Evolutionary conservation across 2,888 invertebrate species (phyloP), one percentile per base, ranked within the genome.

Genomic region (Hydrotaea diabolus): DNA sequence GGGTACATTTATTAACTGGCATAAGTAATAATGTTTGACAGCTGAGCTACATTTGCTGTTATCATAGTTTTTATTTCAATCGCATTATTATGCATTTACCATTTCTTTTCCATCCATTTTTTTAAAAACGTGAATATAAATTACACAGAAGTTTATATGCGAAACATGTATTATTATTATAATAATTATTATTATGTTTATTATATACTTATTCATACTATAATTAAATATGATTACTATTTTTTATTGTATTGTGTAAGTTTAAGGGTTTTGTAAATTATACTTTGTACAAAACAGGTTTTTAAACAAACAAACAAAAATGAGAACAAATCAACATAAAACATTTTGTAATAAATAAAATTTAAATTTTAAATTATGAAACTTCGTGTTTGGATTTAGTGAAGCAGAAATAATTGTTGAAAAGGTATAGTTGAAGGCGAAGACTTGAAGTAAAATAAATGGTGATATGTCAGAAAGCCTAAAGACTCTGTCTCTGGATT

Each of bases 191-290:
- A 55, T 57, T 78, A n/a, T n/a, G n/a, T n/a, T 79, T 64, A 75
- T 80, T 15, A 13, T 31, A 73, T 31, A 53, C 72, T 49, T 36
- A 39, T 19, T 71, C 59, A 31, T 23, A 59, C n/a, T n/a, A 43
- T 71, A 31, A 31, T 64, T 75, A 36, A 62, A 62, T 55, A 66
- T 31, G 11, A 17, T 73, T 73, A 74, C 74, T 57, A 78, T 80
- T 72, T 77, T n/a, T 82, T 77, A 71, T 77, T 39, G 62, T 82
- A 85, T 82, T 69, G 46, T 71, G 79, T 82, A 85, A 82, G 77
- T 74, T 85, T 80, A 85, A 85, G 82, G 62, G 77, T 85, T 85
- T 85, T 85, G 82, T 82, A 85, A 85, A 85, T 85, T 82, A 69
- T 71, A 80, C 17, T 82, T 81, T 85, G 85, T 85, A 85, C 85